A percentile compares a stretch with the other conserved stretches of the same genome.
Conservation (phyloP, 1,140 invertebrate species). For the Papilio aristodemus region DNA sequence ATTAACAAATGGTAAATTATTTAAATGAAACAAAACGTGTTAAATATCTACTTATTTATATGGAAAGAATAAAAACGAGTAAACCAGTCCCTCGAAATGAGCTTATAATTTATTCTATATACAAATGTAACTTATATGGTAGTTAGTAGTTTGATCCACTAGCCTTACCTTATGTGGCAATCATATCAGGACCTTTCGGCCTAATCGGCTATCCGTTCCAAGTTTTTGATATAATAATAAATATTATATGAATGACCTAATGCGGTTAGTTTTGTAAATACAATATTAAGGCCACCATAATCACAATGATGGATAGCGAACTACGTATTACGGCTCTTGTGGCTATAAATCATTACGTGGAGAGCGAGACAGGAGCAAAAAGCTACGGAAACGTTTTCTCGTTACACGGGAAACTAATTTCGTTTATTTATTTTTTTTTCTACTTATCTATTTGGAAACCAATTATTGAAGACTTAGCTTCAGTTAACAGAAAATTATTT, state of each 20-base stretch:
- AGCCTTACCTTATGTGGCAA: too few species aligned
- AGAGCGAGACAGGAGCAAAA: slow-evolving; percentile 41
- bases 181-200: too few species aligned
- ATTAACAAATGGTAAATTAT: too few species aligned
- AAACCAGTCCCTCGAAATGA: too few species aligned
- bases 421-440: slow-evolving; percentile 25
- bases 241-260: slow-evolving; percentile 23
- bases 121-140: too few species aligned
- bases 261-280: slow-evolving; percentile 30
- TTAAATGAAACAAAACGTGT: too few species aligned
- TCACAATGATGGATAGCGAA: slow-evolving; percentile 56
- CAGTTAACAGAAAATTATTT: slow-evolving; percentile 16
- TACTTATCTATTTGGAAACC: slow-evolving; percentile 3
- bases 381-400: slow-evolving; percentile 25
- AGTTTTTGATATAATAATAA: background rate
- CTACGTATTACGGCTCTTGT: slow-evolving; percentile 44
- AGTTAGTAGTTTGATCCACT: too few species aligned
- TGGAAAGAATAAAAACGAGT: too few species aligned
- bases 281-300: slow-evolving; percentile 42
- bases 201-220: background rate
- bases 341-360: slow-evolving; percentile 47
- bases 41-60: too few species aligned
- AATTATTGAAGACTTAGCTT: slow-evolving; percentile 13
- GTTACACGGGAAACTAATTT: slow-evolving; percentile 29
- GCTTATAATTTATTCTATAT: too few species aligned